Evolutionary conservation across 2,888 invertebrate species (phyloP), one percentile per base, ranked within the genome.

Genomic region (Corbicula japonica): DNA sequence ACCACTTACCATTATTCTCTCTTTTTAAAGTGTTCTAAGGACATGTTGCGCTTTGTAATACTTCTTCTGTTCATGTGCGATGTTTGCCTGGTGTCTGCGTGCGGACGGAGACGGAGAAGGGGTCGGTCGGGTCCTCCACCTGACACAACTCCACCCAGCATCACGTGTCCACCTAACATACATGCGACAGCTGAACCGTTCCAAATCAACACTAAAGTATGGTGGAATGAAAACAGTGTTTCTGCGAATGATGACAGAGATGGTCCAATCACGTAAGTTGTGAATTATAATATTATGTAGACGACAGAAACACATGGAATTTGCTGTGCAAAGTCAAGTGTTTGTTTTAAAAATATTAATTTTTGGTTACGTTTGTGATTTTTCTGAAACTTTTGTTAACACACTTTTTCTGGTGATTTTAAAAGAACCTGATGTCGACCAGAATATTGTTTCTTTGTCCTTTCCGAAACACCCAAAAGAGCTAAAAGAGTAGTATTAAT

Each of bases 231-330:
- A 61, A 60, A 12, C 1, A 18, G 30, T 6, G 73, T 77, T 1
- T 35, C 15, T n/a, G 83, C 83, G 0, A 41, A 61, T 41, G 83
- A 83, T 34, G 46, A 46, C 34, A n/a, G 54, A n/a, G 71, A 80
- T 38, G 70, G 79, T 1, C 2, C 15, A 18, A 75, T 80, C 10
- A 74, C n/a, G 78, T 78, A 74, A 52, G 63, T 10, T 6, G 18
- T 46, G 5, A 46, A 8, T 44, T 30, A 38, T 61, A n/a, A 38
- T 35, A 3, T 34, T 30, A n/a, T n/a, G 10, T 23, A 35, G 32
- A 8, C 8, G 52, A 50, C 8, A 15, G 21, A 50, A 23, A 12
- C 21, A 50, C 8, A 12, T 15, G 21, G n/a, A 15, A 23, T n/a
- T 28, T 15, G 6, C n/a, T n/a, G 5, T 26, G 6, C 56, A 26